These are phyloP conservation scores for Lontra canadensis DNA, from an alignment of 2,113 vertebrate species.

Conservation along the genomic window DNA sequence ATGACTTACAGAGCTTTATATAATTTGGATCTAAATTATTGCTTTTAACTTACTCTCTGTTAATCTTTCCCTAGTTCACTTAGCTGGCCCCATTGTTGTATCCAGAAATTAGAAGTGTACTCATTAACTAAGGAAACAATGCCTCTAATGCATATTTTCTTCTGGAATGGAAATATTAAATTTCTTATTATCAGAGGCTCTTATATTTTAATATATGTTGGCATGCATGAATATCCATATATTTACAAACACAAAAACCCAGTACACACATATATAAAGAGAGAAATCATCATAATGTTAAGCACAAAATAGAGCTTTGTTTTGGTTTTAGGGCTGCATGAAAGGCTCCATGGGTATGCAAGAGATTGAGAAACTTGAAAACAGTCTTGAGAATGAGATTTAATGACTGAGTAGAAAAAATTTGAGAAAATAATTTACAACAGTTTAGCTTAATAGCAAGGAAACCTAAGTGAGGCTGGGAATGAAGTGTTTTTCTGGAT, in stretches of 20 bases:
- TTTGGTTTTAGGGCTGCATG: neutral
- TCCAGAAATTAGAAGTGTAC: neutral
- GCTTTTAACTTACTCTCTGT: neutral
- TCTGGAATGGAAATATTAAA: neutral
- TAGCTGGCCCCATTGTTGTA: accelerated
- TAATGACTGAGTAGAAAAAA: neutral
- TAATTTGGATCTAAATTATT: neutral
- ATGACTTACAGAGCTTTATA: neutral
- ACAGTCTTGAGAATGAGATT: neutral
- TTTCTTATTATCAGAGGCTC: neutral
- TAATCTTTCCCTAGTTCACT: neutral
- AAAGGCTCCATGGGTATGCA: neutral
- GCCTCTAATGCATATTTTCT: neutral
- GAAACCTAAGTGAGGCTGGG: neutral
- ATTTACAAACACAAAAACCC: neutral
- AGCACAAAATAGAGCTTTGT: neutral
- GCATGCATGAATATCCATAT: neutral
- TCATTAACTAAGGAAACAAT: neutral
- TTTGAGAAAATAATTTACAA: neutral
- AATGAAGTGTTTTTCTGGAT: neutral
- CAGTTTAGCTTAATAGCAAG: neutral
- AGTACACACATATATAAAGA: neutral
- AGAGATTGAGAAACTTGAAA: neutral
- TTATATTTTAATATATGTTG: neutral
- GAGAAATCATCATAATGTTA: neutral